phyloP scores from a whole-genome alignment of 2,113 vertebrate genomes.

The Hemibagrus wyckioides region DNA sequence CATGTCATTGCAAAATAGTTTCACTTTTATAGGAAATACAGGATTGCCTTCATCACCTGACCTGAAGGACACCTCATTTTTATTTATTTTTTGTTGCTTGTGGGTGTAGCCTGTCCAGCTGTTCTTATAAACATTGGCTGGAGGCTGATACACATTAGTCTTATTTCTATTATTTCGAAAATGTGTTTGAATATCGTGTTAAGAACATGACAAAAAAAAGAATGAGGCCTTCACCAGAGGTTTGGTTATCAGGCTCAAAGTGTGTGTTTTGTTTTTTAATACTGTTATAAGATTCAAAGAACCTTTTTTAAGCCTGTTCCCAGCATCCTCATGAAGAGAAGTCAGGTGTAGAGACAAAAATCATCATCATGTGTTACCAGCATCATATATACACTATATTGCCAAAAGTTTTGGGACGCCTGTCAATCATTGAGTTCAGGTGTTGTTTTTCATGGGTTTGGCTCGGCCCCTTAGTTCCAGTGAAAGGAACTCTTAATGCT shows the following conservation, averaged over 20 bases:
- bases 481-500: too few species aligned
- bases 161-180: background rate
- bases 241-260: background rate
- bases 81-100: background rate
- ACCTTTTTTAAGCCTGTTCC: background rate
- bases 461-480: too few species aligned
- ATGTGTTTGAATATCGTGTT: background rate
- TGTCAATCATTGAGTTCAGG: too few species aligned
- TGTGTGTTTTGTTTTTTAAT: background rate
- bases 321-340: background rate
- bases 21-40: background rate
- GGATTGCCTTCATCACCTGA: background rate
- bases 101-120: background rate
- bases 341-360: background rate
- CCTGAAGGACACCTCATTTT: background rate
- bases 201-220: too few species aligned
- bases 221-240: too few species aligned
- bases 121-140: background rate
- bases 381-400: too few species aligned
- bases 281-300: background rate
- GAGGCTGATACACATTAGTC: background rate
- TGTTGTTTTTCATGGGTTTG: too few species aligned
- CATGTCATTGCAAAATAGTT: background rate
- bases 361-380: background rate
- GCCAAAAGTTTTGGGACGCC: too few species aligned